Base-by-base conservation (phyloP, 2,888 invertebrate genomes). In the Luffia ferchaultella region DNA sequence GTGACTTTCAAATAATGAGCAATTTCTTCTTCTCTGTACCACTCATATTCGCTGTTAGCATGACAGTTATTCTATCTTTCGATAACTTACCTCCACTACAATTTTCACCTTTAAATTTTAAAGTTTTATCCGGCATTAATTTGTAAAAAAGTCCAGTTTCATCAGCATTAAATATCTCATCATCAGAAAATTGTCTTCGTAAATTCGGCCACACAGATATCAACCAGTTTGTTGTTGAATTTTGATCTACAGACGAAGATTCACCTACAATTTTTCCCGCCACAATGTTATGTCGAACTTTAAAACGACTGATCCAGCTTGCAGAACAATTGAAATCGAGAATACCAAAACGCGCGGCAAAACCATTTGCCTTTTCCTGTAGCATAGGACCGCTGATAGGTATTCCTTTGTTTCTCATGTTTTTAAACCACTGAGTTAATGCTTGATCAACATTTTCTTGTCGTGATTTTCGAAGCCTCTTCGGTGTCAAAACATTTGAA, bases 221-320 rank as follows among this genome's bases (percentile, higher is more conserved):
- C 47, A 54, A 53, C 55, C 57, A 57, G 50, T 57, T 53, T 54
- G 50, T 53, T 52, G 57, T 52, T 49, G 52, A 53, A 54, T 50
- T 53, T 54, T n/a, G n/a, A n/a, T 54, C 52, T 50, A 54, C 53
- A 50, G 50, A 47, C 51, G 50, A 49, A 50, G 53, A 49, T 54
- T 50, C 54, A 46, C 12, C 30, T 30, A 30, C n/a, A n/a, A n/a
- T n/a, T n/a, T n/a, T n/a, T n/a, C n/a, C n/a, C n/a, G n/a, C n/a
- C n/a, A n/a, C n/a, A n/a, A n/a, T n/a, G n/a, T n/a, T n/a, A n/a
- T n/a, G n/a, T n/a, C n/a, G n/a, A n/a, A n/a, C n/a, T n/a, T n/a
- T n/a, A n/a, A n/a, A n/a, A n/a, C n/a, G n/a, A n/a, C n/a, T n/a
- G n/a, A n/a, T n/a, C n/a, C n/a, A n/a, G n/a, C n/a, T n/a, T n/a